These are phyloP conservation scores for Protobothrops mucrosquamatus DNA, from an alignment of 2,113 vertebrate genomes.

Conservation along the genomic window DNA sequence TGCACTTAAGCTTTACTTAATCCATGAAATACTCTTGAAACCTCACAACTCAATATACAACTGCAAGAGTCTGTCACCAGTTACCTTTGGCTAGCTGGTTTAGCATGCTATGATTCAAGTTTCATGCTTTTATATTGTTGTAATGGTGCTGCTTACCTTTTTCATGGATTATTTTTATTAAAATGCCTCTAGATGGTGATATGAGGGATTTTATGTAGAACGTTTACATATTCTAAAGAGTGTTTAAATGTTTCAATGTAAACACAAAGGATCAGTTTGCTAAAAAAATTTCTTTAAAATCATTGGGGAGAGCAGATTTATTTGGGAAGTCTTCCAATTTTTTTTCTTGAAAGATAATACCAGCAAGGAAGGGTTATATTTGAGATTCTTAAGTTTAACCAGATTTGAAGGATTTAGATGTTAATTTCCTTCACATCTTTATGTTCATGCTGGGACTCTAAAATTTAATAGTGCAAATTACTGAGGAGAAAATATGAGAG, in stretches of 20 bases:
- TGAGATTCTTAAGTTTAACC: neutral
- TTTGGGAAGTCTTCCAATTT: neutral
- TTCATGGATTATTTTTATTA: neutral
- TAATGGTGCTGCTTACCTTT: neutral
- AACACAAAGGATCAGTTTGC: neutral
- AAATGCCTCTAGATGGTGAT: neutral
- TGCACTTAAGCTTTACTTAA: neutral
- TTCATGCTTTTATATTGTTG: neutral
- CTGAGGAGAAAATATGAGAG: neutral
- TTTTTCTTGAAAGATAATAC: neutral
- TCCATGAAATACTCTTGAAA: neutral
- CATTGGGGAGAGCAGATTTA: neutral
- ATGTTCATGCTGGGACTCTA: neutral
- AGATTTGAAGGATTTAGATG: neutral
- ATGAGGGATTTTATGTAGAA: neutral
- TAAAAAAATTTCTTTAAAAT: neutral
- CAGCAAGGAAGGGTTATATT: neutral
- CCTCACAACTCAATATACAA: neutral
- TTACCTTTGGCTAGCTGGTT: neutral
- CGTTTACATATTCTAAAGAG: neutral
- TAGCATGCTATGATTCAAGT: neutral
- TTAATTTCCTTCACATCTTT: neutral
- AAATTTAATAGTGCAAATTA: constrained; percentile 2
- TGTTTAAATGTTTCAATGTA: neutral
- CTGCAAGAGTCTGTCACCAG: neutral